Conservation (phyloP, 2,888 invertebrate species). For the Aproaerema taeniolella region DNA sequence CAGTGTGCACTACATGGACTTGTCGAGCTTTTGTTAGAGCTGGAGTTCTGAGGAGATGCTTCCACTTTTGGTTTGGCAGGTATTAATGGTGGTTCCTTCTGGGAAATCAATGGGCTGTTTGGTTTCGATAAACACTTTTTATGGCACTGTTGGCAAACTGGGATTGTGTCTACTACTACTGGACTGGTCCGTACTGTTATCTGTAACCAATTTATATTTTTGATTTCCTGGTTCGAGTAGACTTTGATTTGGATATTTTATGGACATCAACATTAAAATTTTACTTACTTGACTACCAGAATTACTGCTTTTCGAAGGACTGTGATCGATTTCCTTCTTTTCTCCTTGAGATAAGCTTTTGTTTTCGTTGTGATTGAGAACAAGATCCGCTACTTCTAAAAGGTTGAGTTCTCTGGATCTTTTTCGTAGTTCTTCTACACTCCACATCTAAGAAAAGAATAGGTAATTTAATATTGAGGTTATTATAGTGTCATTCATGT, state of each 20-base stretch:
- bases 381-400: conserved; percentile 64
- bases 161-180: conserved; percentile 82
- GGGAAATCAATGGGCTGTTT: conserved; percentile 68
- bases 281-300: conserved; percentile 85
- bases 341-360: conserved; percentile 50
- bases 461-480: too few relatives aligned
- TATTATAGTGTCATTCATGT: not conserved
- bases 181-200: conserved; percentile 88
- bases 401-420: conserved; percentile 83
- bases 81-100: conserved; percentile 54
- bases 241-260: not conserved
- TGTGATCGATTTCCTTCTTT: conserved; percentile 78
- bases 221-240: not conserved
- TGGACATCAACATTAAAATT: too few relatives aligned
- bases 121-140: conserved; percentile 83
- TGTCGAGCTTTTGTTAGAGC: conserved; percentile 57
- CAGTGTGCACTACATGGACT: conserved; percentile 63
- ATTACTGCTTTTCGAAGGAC: conserved; percentile 85
- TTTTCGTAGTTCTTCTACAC: conserved; percentile 83
- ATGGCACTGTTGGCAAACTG: conserved; percentile 87
- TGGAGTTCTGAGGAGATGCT: conserved; percentile 56
- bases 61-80: conserved; percentile 52
- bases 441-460: conserved; percentile 76
- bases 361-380: conserved; percentile 43
- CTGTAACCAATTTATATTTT: conserved; percentile 52